phyloP scores from a whole-genome alignment of 2,797 vertebrate species.

The Pelobates cultripes region DNA sequence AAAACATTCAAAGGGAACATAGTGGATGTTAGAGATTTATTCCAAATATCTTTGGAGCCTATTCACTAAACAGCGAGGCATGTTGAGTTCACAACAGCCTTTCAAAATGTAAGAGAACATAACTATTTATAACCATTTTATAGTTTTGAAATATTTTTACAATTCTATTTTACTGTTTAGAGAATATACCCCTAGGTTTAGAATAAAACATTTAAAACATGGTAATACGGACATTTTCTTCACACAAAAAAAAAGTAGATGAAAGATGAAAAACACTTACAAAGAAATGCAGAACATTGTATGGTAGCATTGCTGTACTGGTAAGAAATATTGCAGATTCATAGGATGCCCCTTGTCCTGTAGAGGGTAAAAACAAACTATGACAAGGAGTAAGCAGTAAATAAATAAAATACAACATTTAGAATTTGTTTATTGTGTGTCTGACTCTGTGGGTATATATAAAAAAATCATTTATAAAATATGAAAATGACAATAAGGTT shows the following conservation, averaged over 20 bases:
- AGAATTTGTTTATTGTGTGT: neutral
- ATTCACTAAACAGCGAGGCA: no score
- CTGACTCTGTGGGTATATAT: no score
- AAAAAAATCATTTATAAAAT: no score
- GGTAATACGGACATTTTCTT: neutral
- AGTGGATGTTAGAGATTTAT: neutral
- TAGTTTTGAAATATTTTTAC: no score
- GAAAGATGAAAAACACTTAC: constrained; percentile 49
- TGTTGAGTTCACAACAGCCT: no score
- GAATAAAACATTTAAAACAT: constrained; percentile 11
- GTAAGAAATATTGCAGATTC: constrained; percentile 33
- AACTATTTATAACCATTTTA: no score
- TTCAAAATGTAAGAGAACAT: no score
- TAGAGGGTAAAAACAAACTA: constrained; percentile 39
- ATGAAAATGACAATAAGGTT: no score
- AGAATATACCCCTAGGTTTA: neutral
- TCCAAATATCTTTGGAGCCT: constrained; percentile 4
- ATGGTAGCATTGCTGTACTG: constrained; percentile 29
- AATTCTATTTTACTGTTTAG: no score
- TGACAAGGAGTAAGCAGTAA: constrained; percentile 19
- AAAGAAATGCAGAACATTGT: constrained; percentile 42
- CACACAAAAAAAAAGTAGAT: constrained; percentile 30
- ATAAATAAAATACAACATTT: neutral
- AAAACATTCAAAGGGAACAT: constrained; percentile 7
- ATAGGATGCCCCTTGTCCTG: constrained; percentile 32